Evolutionary conservation across 2,888 invertebrate species (phyloP).

Genomic region (Anthoptus insignis): DNA sequence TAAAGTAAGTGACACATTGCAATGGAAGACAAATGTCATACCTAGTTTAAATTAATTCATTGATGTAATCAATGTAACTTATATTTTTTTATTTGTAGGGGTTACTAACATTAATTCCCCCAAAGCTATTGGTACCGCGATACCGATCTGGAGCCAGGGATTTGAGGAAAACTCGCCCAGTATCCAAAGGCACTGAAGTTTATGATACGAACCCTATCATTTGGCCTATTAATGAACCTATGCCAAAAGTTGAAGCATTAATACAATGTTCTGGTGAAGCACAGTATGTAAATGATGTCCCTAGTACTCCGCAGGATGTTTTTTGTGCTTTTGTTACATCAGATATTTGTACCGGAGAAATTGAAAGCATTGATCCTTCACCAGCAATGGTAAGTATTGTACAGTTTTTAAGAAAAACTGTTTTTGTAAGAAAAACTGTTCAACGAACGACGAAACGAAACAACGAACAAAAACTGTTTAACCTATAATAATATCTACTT

Average conservation of each 20-base stretch:
- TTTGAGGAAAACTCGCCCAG: conserved; percentile 80
- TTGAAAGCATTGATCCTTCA: conserved; percentile 87
- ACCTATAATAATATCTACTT: no score
- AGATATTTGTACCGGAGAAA: conserved; percentile 83
- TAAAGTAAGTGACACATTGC: conserved; percentile 86
- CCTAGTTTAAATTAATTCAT: no score
- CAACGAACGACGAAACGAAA: no score
- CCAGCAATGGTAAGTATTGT: conserved; percentile 86
- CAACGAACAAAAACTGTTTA: no score
- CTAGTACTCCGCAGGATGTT: conserved; percentile 87
- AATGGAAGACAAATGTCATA: no score
- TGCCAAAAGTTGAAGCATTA: conserved; percentile 88
- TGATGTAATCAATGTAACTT: no score
- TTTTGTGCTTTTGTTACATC: conserved; percentile 89
- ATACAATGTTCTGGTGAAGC: conserved; percentile 90
- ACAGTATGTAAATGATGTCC: conserved; percentile 88
- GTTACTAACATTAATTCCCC: conserved; percentile 81
- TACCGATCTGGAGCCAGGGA: conserved; percentile 82
- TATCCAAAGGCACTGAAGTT: conserved; percentile 88
- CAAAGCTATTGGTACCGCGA: conserved; percentile 69
- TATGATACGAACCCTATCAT: conserved; percentile 88
- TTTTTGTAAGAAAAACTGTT: no score
- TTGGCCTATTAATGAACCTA: conserved; percentile 90
- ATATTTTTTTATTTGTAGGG: conserved; percentile 65
- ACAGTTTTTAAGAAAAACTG: no score